Base-by-base conservation (phyloP, 2,113 vertebrate species). In the Coreoperca whiteheadi region DNA sequence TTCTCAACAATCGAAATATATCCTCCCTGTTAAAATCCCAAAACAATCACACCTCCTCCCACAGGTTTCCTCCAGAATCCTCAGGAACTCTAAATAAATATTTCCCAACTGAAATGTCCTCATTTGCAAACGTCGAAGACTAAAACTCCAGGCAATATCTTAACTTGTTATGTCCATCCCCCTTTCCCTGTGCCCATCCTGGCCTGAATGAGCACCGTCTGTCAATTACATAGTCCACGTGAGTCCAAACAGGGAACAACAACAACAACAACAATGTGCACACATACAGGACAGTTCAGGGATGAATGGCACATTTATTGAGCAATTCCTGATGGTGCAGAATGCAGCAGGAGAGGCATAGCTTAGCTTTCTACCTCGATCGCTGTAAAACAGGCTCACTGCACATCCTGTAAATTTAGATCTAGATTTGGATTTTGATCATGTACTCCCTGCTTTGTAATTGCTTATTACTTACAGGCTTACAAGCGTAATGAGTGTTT, bases 141-240 rank as follows among this genome's bases (percentile, higher is more conserved):
- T 6, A 25, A 25, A 79, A 56, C 43, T 11, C 15, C 53, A 14
- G 28, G 43, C 53, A 5, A 20, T 11, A 34, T 78, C 54, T 71
- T 6, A 21, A 68, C 77, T 72, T 65, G 32, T 30, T 67, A 20
- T 53, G 78, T 59, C 78, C 74, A 11, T 78, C 81, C 69, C 11
- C 79, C 68, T 53, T 25, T 59, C 74, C 37, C 77, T 51, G 54
- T 39, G 30, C 20, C 82, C 56, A 6, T 37, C 77, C 75, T 46
- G 71, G 48, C 48, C 78, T 56, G 68, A 82, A 53, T 82, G 43
- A 77, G 83, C 67, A 54, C 73, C 46, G 25, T 30, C 39, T 30
- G 80, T 88, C 82, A 88, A 94, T 93, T 87, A 77, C 69, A 89
- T 91, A 91, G 89, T 77, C 86, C 90, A 86, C 81, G 84, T 92